A percentile compares a stretch with the other conserved stretches of the same genome.
phyloP scores from a whole-genome alignment of 2,113 vertebrate species.

The Callocephalon fimbriatum region DNA sequence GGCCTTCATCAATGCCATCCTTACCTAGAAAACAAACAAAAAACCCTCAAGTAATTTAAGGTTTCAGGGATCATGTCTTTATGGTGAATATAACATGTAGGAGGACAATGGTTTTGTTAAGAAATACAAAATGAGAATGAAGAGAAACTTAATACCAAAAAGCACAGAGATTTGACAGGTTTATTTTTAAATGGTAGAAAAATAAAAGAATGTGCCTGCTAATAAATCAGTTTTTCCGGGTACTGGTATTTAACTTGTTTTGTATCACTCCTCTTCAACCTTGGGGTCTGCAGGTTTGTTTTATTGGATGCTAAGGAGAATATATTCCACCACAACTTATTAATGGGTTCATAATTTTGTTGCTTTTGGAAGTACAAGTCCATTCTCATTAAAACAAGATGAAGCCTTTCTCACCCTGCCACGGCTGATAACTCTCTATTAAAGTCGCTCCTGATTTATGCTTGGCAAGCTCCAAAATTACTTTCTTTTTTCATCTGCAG shows the following conservation, averaged over 20 bases:
- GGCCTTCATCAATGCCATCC: neutral
- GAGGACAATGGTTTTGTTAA: neutral
- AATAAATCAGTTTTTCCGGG: neutral
- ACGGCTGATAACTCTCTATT: neutral
- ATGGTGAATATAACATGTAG: neutral
- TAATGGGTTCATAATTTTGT: neutral
- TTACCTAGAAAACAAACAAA: neutral
- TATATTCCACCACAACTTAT: neutral
- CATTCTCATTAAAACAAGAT: neutral
- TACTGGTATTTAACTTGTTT: neutral
- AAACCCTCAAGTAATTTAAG: rapidly evolving
- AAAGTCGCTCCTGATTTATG: neutral
- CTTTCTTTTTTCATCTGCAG: neutral
- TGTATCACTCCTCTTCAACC: neutral
- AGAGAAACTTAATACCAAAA: neutral
- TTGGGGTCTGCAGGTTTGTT: neutral
- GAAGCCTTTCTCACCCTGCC: neutral
- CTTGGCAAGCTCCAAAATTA: neutral
- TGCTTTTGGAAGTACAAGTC: neutral
- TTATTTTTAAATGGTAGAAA: neutral
- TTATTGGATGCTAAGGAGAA: neutral
- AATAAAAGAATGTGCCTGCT: neutral
- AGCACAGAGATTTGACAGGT: neutral
- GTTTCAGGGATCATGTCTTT: neutral
- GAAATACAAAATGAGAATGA: neutral